Evolutionary conservation across 1,140 invertebrate species (phyloP).

Genomic region (Lepidostoma basale): DNA sequence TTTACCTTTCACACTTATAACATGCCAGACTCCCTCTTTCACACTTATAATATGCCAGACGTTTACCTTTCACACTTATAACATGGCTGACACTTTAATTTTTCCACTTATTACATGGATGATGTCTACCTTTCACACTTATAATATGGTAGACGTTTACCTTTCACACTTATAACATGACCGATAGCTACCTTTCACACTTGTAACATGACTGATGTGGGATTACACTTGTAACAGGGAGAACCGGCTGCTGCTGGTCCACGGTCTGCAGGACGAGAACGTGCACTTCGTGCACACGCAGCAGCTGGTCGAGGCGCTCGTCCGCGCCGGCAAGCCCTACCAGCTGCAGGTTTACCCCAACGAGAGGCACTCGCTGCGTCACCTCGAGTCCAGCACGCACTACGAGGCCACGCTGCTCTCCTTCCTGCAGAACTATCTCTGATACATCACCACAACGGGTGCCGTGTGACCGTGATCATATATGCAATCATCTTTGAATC

Average conservation of each 20-base stretch:
- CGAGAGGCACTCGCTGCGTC: constrained; percentile 91
- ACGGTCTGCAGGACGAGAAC: constrained; percentile 98
- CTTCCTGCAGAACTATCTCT: constrained; percentile 72
- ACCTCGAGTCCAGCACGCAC: constrained; percentile 92
- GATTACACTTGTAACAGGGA: constrained; percentile 67
- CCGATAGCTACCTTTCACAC: not conserved
- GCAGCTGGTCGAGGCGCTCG: constrained; percentile 85
- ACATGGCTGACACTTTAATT: too few relatives aligned
- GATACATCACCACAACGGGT: not conserved
- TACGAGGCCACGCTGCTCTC: constrained; percentile 92
- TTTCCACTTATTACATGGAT: not conserved
- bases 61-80: too few relatives aligned
- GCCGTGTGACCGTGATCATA: too few relatives aligned
- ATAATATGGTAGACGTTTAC: not conserved
- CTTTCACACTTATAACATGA: not conserved
- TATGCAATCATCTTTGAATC: too few relatives aligned
- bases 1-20: too few relatives aligned
- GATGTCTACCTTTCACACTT: not conserved
- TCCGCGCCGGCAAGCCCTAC: constrained; percentile 85
- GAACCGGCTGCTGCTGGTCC: constrained; percentile 93
- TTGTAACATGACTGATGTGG: not conserved
- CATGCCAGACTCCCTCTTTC: too few relatives aligned
- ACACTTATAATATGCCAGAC: too few relatives aligned
- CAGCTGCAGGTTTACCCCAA: constrained; percentile 81
- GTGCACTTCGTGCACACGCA: constrained; percentile 98